Conservation (phyloP, 2,113 vertebrate genomes). For the Cryptotis parvus region DNA sequence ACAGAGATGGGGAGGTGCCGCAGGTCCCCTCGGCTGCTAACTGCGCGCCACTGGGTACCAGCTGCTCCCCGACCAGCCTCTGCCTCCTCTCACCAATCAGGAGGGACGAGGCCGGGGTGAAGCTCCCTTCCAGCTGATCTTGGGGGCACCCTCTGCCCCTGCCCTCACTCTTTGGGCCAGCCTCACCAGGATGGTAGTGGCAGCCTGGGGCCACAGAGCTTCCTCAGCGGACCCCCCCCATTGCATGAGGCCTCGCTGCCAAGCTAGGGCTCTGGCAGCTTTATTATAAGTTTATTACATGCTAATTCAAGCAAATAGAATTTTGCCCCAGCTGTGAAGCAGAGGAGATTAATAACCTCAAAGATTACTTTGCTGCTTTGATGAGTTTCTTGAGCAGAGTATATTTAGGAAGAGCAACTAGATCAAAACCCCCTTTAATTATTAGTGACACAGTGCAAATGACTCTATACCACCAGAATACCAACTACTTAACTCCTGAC, state of each 20-base stretch:
- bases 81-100: not conserved
- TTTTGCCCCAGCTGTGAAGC: slow-evolving; percentile 90
- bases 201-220: slow-evolving; percentile 6
- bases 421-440: slow-evolving; percentile 93
- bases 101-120: not conserved
- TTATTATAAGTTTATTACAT: slow-evolving; percentile 91
- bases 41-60: not conserved
- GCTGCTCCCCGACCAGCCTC: not conserved
- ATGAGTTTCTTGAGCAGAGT: slow-evolving; percentile 92
- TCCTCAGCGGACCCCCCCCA: slow-evolving; percentile 81
- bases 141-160: no score
- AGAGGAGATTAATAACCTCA: slow-evolving; percentile 93
- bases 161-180: rapidly evolving
- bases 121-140: not conserved
- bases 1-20: rapidly evolving
- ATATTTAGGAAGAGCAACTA: slow-evolving; percentile 91
- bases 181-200: not conserved
- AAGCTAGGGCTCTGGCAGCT: slow-evolving; percentile 84
- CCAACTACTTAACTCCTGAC: slow-evolving; percentile 92
- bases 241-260: slow-evolving; percentile 79
- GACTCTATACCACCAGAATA: slow-evolving; percentile 89
- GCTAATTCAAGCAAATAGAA: slow-evolving; percentile 93
- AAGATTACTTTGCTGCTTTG: slow-evolving; percentile 89
- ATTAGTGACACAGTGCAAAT: slow-evolving; percentile 93
- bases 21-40: rapidly evolving